A percentile compares a stretch with the other conserved stretches of the same genome.
Conservation (phyloP, 2,113 vertebrate species). For the Pterocles burchelli region DNA sequence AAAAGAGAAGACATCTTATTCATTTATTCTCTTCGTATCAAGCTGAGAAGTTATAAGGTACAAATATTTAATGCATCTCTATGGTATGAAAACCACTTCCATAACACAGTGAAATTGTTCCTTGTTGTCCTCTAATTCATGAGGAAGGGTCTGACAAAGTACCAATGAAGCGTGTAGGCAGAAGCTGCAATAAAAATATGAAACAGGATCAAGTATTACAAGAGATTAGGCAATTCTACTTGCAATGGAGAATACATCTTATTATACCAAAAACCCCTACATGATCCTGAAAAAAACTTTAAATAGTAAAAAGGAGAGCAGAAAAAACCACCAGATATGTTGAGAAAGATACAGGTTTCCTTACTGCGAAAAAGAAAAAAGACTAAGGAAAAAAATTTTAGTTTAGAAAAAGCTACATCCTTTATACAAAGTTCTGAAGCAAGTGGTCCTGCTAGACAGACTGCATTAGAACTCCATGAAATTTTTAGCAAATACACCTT, state of each 20-base stretch:
- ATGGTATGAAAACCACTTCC: not conserved
- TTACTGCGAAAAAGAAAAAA: not conserved
- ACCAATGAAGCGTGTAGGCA: not conserved
- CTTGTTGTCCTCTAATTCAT: not conserved
- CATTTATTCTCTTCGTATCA: not conserved
- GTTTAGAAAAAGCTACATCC: not conserved
- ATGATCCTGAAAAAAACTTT: not conserved
- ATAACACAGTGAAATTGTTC: not conserved
- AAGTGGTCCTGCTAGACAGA: not conserved
- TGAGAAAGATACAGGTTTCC: not conserved
- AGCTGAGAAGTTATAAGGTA: not conserved
- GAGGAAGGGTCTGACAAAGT: conserved; percentile 17
- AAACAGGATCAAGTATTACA: not conserved
- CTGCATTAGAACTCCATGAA: not conserved
- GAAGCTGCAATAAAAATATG: not conserved
- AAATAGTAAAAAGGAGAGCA: not conserved
- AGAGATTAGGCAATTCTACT: not conserved
- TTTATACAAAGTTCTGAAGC: not conserved
- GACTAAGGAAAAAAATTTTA: not conserved
- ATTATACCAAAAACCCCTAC: not conserved
- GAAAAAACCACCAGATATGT: not conserved
- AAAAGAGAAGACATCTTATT: not conserved
- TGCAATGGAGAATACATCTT: not conserved
- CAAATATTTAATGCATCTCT: not conserved
- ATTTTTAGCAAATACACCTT: not conserved